Evolutionary conservation across 2,888 invertebrate genomes (phyloP), one percentile per base, ranked within the genome.

Genomic region (Coleophora deauratella): DNA sequence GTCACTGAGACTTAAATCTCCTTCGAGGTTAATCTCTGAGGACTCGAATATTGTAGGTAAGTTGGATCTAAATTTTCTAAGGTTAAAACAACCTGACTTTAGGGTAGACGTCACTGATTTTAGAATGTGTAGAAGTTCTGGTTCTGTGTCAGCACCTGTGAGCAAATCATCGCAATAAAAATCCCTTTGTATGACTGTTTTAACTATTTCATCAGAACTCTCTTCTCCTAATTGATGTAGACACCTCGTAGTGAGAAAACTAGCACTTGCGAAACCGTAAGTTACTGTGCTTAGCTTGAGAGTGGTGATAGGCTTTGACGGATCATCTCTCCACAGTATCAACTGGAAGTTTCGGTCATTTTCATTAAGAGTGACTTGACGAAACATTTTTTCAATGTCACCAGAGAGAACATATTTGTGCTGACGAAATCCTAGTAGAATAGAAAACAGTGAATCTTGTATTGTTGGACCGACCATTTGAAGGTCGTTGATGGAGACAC

Each of bases 331-430:
- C 49, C 70, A 72, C 1, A 73, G 32, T 6, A 76, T 67, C 8
- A 56, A 38, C 35, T 69, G 70, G 9, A 57, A 51, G 10, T 54
- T 27, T 15, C 51, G 38, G 30, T 50, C 42, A 15, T 27, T 27
- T 10, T 32, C 12, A 9, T 38, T 31, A 1, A 47, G 37, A 6
- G 12, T 1, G 1, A 47, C 35, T 32, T 52, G 50, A 0, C 50
- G 37, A 33, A 42, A 52, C 44, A 49, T 46, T 35, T 72, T 70
- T 12, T 50, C 56, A 9, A 75, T 59, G 38, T 73, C 71, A 0
- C 62, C 62, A 9, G 55, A 55, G n/a, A 73, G n/a, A n/a, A n/a
- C n/a, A n/a, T n/a, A n/a, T n/a, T n/a, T n/a, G n/a, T n/a, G n/a
- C n/a, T n/a, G n/a, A 46, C 0, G 59, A 57, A 28, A 61, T 9